A percentile compares a stretch with the other conserved stretches of the same genome.
Evolutionary conservation across 2,797 vertebrate species (phyloP).

Genomic region (Lacerta viridis): DNA sequence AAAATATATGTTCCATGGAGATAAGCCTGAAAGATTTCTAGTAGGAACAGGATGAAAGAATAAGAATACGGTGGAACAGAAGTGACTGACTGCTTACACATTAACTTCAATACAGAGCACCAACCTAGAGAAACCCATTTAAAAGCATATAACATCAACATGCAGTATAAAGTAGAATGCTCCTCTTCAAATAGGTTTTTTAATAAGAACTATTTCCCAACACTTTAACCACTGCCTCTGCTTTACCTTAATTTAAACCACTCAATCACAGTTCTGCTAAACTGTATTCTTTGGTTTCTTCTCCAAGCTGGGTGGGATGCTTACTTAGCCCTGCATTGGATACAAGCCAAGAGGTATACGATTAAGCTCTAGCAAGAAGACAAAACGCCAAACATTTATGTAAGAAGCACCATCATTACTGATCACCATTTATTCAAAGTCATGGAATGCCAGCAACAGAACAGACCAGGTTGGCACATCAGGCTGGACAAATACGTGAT

Average conservation of each 20-base stretch:
- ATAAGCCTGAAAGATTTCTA: not conserved
- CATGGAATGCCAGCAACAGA: conserved; percentile 91
- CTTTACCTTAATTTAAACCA: not conserved
- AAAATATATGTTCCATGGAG: too few relatives aligned
- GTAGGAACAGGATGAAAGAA: not conserved
- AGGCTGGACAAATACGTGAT: conserved; percentile 83
- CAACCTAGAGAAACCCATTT: too few relatives aligned
- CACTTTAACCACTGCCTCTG: not conserved
- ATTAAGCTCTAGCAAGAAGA: not conserved
- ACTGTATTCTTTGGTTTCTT: not conserved
- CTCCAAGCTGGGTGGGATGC: not conserved
- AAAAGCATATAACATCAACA: not conserved
- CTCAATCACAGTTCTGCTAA: not conserved
- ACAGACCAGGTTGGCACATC: conserved; percentile 78
- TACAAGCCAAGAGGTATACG: not conserved
- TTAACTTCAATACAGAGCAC: not conserved
- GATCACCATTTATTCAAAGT: conserved; percentile 85
- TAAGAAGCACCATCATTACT: conserved; percentile 62
- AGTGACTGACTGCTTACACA: not conserved
- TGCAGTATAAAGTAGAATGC: too few relatives aligned
- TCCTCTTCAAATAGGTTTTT: not conserved
- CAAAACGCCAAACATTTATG: conserved; percentile 14
- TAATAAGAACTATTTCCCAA: not conserved
- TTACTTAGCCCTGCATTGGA: not conserved
- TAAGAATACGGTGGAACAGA: not conserved